Percentiles rank a stretch among this genome's conserved stretches.
Evolutionary conservation across 37 sponge, comb jelly and placozoan species (phyloP).

Genomic region (Cliona cf. orientalis): DNA sequence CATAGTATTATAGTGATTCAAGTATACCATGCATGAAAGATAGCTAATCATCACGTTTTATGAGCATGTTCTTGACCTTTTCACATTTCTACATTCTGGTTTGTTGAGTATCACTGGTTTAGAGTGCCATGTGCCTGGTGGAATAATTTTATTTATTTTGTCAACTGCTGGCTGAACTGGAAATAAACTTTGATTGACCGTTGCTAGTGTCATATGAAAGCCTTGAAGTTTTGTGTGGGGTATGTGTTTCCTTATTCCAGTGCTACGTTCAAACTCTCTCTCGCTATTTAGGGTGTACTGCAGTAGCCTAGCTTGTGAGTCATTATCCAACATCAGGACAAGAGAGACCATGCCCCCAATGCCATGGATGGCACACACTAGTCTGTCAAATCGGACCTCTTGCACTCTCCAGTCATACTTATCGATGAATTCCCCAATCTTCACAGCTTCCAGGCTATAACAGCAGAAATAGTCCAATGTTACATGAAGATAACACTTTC

Average conservation of each 20-base stretch:
- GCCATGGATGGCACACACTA: slow-evolving; percentile 33
- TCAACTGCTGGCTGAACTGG: slow-evolving; percentile 15
- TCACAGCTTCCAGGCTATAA: slow-evolving; percentile 3
- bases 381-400: not conserved
- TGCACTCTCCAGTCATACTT: slow-evolving; percentile 4
- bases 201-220: slow-evolving; percentile 29
- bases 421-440: not conserved
- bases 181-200: slow-evolving; percentile 17
- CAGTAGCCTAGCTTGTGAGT: not conserved
- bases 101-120: not conserved
- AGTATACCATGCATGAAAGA: no score
- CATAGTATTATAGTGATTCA: no score
- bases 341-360: no score
- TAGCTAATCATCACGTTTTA: no score
- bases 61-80: no score
- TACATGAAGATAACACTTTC: slow-evolving; percentile 3
- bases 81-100: no score
- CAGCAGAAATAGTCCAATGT: slow-evolving; percentile 33
- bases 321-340: slow-evolving; percentile 10
- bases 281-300: slow-evolving; percentile 7
- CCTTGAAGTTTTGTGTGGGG: slow-evolving; percentile 22
- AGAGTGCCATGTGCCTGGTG: not conserved
- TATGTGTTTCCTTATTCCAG: slow-evolving; percentile 20
- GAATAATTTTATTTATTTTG: not conserved
- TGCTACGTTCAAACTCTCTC: not conserved